Conservation (phyloP, 2,888 invertebrate species). For the Escarpia spicata region DNA sequence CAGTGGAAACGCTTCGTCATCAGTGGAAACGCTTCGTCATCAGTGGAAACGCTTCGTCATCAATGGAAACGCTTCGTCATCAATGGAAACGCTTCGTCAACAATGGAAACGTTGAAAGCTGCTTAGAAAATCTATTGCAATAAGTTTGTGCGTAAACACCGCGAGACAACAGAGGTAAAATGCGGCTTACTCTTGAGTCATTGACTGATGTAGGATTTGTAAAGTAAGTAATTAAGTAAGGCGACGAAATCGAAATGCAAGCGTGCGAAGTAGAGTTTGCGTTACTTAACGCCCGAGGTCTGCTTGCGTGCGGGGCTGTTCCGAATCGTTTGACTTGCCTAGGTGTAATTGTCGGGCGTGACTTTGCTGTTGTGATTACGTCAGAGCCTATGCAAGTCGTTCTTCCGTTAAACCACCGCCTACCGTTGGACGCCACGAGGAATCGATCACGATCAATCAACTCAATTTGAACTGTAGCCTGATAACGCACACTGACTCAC, state of each 20-base stretch:
- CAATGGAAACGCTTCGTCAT: no score
- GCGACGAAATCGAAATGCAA: conserved; percentile 1
- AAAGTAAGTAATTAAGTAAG: conserved; percentile 12
- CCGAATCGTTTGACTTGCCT: not conserved
- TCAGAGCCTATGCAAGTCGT: not conserved
- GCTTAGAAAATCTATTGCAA: not conserved
- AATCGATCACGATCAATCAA: not conserved
- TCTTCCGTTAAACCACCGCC: not conserved
- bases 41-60: no score
- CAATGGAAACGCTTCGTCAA: no score
- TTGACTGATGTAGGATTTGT: conserved; percentile 12
- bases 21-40: no score
- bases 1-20: no score
- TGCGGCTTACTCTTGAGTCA: conserved; percentile 4
- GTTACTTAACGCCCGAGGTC: not conserved
- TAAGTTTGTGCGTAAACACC: not conserved
- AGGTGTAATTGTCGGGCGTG: not conserved
- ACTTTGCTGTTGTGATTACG: not conserved
- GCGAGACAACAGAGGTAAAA: not conserved
- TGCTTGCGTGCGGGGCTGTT: not conserved
- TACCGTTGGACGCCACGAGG: not conserved
- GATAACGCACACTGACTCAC: not conserved
- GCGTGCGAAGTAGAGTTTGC: not conserved
- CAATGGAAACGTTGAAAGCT: not conserved
- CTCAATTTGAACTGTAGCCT: not conserved